Conservation (phyloP, 1,140 invertebrate genomes). For the Tribolium castaneum region DNA sequence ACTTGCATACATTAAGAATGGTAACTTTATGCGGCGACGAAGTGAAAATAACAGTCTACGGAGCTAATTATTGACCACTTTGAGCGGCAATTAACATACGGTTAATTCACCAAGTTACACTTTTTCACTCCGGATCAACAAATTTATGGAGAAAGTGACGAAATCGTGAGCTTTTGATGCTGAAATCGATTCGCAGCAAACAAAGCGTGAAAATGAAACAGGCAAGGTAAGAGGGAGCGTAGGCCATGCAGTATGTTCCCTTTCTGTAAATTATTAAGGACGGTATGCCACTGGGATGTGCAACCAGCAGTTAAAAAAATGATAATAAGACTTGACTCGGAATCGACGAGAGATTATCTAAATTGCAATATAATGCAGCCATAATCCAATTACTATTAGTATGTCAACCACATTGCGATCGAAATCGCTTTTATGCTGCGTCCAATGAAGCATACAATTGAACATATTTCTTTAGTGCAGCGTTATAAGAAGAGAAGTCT, state of each 20-base stretch:
- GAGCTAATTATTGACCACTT: constrained; percentile 20
- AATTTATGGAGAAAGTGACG: constrained; percentile 6
- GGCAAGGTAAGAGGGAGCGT: constrained; percentile 6
- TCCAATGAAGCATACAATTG: constrained; percentile 27
- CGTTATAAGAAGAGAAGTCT: constrained; percentile 26
- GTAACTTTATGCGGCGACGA: constrained; percentile 37
- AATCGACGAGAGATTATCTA: neutral
- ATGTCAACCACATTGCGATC: neutral
- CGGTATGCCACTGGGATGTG: neutral
- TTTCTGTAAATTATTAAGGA: constrained; percentile 23
- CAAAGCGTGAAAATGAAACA: constrained; percentile 39
- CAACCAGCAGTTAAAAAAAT: neutral
- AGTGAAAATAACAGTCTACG: constrained; percentile 22
- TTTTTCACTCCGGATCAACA: neutral
- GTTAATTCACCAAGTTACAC: neutral
- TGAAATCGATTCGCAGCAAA: constrained; percentile 33
- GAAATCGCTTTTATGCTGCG: constrained; percentile 7
- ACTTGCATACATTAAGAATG: constrained; percentile 42
- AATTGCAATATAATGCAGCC: constrained; percentile 10
- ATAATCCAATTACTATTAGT: constrained; percentile 4
- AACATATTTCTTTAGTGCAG: constrained; percentile 16
- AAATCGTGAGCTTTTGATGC: neutral
- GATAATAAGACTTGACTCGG: neutral
- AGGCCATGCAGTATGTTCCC: constrained; percentile 25
- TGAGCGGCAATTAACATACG: neutral